These are phyloP conservation scores for Pemphigus obesinymphae DNA, from an alignment of 1,140 invertebrate genomes.

Conservation along the genomic window DNA sequence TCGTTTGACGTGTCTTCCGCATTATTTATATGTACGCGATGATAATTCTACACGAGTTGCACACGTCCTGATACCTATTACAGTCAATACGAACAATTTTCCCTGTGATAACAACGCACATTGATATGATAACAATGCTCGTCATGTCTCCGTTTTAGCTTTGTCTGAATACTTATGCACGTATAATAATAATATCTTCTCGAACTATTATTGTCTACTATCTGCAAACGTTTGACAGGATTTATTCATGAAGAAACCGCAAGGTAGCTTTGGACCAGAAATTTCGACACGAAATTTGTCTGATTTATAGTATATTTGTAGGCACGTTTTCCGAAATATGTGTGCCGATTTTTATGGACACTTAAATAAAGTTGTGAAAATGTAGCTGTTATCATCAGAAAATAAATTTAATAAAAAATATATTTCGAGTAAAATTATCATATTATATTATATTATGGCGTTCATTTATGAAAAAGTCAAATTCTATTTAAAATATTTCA, in stretches of 20 bases:
- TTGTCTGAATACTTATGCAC: background rate
- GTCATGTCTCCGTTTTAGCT: background rate
- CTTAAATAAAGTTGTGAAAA: too few relatives aligned
- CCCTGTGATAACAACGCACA: background rate
- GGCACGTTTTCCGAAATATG: too few relatives aligned
- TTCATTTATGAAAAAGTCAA: too few relatives aligned
- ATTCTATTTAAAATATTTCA: too few relatives aligned
- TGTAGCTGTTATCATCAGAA: too few relatives aligned
- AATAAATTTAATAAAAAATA: too few relatives aligned
- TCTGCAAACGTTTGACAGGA: background rate
- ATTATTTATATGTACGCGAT: background rate
- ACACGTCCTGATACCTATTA: background rate
- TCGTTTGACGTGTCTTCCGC: background rate
- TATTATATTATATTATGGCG: too few relatives aligned
- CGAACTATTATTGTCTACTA: background rate
- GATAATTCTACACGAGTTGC: background rate
- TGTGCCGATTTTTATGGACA: too few relatives aligned
- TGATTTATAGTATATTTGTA: too few relatives aligned
- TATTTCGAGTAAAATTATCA: too few relatives aligned
- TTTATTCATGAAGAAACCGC: background rate
- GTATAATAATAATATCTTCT: background rate
- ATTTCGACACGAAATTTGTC: too few relatives aligned
- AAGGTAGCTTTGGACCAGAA: too few relatives aligned
- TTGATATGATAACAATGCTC: background rate
- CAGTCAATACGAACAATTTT: background rate